These are phyloP conservation scores for Sminthurinus signatus DNA, from an alignment of 1,140 invertebrate species.

Conservation along the genomic window DNA sequence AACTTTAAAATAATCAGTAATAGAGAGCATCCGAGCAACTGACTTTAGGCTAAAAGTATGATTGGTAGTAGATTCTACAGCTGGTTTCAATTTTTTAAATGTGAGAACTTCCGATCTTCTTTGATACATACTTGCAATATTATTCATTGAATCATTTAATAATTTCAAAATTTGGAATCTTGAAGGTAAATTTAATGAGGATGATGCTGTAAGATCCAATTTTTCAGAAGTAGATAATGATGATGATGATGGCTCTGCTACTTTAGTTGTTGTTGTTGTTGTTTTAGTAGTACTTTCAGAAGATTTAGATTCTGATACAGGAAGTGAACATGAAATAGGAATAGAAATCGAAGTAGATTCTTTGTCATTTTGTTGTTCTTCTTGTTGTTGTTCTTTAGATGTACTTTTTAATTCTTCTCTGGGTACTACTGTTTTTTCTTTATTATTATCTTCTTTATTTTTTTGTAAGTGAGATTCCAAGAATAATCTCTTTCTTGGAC, in stretches of 20 bases:
- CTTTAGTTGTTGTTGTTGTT: too few species aligned
- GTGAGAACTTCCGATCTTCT: background rate
- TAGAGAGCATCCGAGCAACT: constrained; percentile 2
- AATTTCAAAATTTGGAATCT: background rate
- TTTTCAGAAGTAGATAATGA: background rate
- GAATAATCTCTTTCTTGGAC: too few species aligned
- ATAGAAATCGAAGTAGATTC: too few species aligned
- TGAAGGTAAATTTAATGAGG: background rate
- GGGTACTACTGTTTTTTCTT: too few species aligned
- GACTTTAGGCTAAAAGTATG: constrained; percentile 11
- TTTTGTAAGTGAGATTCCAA: too few species aligned
- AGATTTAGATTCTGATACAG: background rate
- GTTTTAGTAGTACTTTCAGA: too few species aligned
- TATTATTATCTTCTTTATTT: background rate
- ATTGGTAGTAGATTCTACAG: constrained; percentile 7
- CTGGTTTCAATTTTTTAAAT: constrained; percentile 9
- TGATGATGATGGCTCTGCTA: background rate
- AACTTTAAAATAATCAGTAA: constrained; percentile 2
- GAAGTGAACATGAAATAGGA: background rate
- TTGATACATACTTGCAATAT: constrained; percentile 6
- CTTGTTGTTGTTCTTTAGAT: too few species aligned
- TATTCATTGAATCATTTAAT: constrained; percentile 2
- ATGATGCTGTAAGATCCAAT: background rate
- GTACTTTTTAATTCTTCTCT: too few species aligned
- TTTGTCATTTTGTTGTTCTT: too few species aligned